phyloP scores from a whole-genome alignment of 2,797 vertebrate species.

The Austrolebias charrua region DNA sequence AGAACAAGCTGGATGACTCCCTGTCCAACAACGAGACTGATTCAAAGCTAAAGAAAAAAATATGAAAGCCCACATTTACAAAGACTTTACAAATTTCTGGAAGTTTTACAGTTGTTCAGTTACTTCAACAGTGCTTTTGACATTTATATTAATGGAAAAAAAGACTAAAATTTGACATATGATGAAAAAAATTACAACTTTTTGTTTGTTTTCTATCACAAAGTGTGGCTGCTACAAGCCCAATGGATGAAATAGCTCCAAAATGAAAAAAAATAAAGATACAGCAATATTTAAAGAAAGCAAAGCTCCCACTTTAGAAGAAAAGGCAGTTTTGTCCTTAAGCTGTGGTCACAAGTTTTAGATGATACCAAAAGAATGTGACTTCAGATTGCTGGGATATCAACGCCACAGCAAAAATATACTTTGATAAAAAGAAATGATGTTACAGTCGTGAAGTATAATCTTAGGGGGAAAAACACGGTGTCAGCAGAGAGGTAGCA shows the following conservation, averaged over 20 bases:
- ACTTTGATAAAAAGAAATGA: neutral
- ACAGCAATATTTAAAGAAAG: constrained; percentile 19
- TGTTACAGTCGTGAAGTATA: neutral
- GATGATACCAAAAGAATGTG: constrained; percentile 27
- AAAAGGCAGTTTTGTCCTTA: constrained; percentile 33
- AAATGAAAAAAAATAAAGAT: constrained; percentile 2
- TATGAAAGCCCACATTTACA: constrained; percentile 60
- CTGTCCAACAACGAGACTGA: constrained; percentile 67
- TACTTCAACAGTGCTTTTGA: constrained; percentile 19
- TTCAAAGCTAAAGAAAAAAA: constrained; percentile 60
- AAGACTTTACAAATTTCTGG: constrained; percentile 51
- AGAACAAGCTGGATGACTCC: constrained; percentile 51
- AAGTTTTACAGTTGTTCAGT: constrained; percentile 40
- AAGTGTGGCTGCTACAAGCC: constrained; percentile 7
- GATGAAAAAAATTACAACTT: neutral
- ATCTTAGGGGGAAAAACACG: no score
- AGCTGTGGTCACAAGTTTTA: constrained; percentile 55
- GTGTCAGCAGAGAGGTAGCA: neutral
- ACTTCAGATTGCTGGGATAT: constrained; percentile 24
- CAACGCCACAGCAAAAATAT: neutral
- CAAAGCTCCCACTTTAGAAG: constrained; percentile 18
- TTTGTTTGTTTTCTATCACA: constrained; percentile 1
- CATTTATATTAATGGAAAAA: neutral
- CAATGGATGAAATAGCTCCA: constrained; percentile 1
- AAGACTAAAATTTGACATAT: constrained; percentile 1